phyloP scores from a whole-genome alignment of 2,113 vertebrate genomes.

The Nycticryphes semicollaris region DNA sequence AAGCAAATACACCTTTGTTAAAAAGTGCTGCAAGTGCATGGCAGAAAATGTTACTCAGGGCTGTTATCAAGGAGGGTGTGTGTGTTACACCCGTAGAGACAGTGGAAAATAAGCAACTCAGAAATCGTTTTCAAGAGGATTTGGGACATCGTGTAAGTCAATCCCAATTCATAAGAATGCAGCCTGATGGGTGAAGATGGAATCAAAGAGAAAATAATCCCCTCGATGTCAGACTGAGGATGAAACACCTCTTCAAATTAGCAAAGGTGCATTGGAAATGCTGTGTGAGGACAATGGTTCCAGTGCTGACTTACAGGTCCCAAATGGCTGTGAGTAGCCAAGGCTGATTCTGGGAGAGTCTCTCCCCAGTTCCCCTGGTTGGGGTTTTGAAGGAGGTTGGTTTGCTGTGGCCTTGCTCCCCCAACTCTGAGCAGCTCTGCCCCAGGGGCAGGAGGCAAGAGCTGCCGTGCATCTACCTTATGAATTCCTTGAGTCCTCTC shows the following conservation, averaged over 20 bases:
- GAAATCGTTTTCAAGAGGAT: not conserved
- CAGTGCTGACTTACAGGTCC: not conserved
- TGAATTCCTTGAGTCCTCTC: rapidly evolving
- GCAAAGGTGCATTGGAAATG: not conserved
- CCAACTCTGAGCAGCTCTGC: rapidly evolving
- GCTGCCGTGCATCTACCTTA: not conserved
- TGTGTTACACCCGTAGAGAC: not conserved
- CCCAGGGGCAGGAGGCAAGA: not conserved
- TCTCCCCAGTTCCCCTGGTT: rapidly evolving
- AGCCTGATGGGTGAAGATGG: not conserved
- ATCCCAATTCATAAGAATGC: not conserved
- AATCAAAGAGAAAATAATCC: not conserved
- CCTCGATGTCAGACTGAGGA: not conserved
- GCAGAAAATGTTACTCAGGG: not conserved
- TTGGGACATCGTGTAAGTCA: not conserved
- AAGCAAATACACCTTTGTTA: conserved; percentile 2
- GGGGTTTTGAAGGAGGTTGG: not conserved
- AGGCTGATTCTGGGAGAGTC: not conserved
- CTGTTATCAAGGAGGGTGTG: not conserved
- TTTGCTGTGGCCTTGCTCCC: not conserved
- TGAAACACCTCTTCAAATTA: not conserved
- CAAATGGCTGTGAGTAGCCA: rapidly evolving
- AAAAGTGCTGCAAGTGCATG: not conserved
- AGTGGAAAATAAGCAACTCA: not conserved
- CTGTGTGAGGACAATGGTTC: not conserved